Percentiles rank a stretch among this genome's conserved stretches.
Conservation (phyloP, 2,888 invertebrate genomes). For the Diogma glabrata region DNA sequence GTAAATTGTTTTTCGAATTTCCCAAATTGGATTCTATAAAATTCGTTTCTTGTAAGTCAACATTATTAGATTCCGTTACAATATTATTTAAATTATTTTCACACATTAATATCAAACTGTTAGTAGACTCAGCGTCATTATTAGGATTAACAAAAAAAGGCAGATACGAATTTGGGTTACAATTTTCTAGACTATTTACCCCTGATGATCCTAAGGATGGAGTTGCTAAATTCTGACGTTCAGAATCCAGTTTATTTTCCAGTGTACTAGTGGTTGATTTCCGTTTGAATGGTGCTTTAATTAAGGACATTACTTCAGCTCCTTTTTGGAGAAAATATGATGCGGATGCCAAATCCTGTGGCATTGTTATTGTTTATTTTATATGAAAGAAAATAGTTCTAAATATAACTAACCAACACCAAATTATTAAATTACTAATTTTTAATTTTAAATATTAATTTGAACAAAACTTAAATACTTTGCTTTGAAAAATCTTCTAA, state of each 20-base stretch:
- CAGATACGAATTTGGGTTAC: slow-evolving; percentile 6
- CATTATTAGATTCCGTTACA: slow-evolving; percentile 9
- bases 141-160: slow-evolving; percentile 9
- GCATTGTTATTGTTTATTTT: too few species aligned
- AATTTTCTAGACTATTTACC: slow-evolving; percentile 34
- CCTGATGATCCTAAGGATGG: slow-evolving; percentile 34
- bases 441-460: too few species aligned
- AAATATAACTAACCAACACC: too few species aligned
- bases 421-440: too few species aligned
- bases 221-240: slow-evolving; percentile 17
- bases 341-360: slow-evolving; percentile 1
- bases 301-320: slow-evolving; percentile 33
- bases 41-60: neutral
- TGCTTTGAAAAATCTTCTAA: too few species aligned
- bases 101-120: slow-evolving; percentile 10
- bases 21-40: slow-evolving; percentile 2
- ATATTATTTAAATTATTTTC: slow-evolving; percentile 10
- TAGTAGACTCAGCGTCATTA: slow-evolving; percentile 9
- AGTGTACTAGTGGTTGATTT: slow-evolving; percentile 30
- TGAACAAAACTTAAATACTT: too few species aligned
- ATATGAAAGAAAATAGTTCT: too few species aligned
- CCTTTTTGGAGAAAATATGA: slow-evolving; percentile 26
- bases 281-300: slow-evolving; percentile 28
- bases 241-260: slow-evolving; percentile 24
- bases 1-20: slow-evolving; percentile 15